These are phyloP conservation scores for Silurus glanis DNA, from an alignment of 2,113 vertebrate genomes.

Conservation along the genomic window DNA sequence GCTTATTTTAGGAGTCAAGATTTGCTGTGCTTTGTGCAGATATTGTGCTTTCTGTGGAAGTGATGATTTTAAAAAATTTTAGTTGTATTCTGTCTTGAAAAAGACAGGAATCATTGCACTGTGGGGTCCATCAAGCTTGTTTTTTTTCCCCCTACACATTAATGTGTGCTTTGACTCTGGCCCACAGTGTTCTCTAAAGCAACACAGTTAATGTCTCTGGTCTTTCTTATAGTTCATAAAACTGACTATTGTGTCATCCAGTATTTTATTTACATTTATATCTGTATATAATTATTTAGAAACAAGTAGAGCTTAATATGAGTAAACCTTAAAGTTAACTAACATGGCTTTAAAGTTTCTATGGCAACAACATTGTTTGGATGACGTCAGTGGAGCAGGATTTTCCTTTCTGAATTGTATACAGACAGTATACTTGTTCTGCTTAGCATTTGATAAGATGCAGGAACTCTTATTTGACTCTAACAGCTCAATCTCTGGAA, in stretches of 20 bases:
- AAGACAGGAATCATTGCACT: neutral
- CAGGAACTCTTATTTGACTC: constrained; percentile 59
- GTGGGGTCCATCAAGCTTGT: neutral
- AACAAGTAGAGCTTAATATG: neutral
- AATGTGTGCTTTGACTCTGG: neutral
- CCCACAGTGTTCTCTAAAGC: neutral
- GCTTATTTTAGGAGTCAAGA: neutral
- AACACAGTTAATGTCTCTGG: neutral
- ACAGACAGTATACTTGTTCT: constrained; percentile 26
- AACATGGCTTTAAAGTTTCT: neutral
- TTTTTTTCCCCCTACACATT: neutral
- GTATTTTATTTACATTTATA: neutral
- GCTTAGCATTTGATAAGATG: constrained; percentile 58
- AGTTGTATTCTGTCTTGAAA: neutral
- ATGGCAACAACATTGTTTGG: constrained; percentile 6
- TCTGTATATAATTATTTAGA: neutral
- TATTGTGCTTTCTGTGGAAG: neutral
- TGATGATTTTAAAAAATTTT: neutral
- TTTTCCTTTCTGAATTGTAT: constrained; percentile 21
- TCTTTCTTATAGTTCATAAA: neutral
- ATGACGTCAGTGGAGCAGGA: constrained; percentile 26
- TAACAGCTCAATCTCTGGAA: constrained; percentile 54
- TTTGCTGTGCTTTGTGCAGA: neutral
- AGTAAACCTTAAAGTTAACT: neutral
- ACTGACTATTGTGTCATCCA: neutral